Conservation (phyloP, 1,140 invertebrate species). For the Drosophila pectinifera region DNA sequence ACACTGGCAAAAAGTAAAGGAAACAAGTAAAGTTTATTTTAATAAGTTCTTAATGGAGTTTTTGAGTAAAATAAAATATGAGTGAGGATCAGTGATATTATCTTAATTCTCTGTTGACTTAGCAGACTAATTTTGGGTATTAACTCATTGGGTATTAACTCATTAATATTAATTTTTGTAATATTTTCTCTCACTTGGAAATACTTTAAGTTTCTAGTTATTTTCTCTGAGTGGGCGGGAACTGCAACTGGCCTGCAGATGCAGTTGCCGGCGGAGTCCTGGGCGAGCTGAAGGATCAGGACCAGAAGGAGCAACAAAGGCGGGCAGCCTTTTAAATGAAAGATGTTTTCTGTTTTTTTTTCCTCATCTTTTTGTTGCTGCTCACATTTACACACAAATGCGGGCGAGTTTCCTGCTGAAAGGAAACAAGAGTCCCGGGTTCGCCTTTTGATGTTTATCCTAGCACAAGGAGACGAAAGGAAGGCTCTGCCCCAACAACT, state of each 20-base stretch:
- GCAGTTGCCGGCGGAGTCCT: slow-evolving; percentile 20
- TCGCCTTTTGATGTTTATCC: slow-evolving; percentile 69
- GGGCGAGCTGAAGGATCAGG: slow-evolving; percentile 38
- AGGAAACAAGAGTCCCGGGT: slow-evolving; percentile 54
- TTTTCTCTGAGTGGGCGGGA: slow-evolving; percentile 10
- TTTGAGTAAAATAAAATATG: no score
- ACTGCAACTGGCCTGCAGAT: slow-evolving; percentile 29
- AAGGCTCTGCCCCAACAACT: slow-evolving; percentile 30
- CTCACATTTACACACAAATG: slow-evolving; percentile 58
- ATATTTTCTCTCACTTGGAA: no score
- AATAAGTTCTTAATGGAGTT: no score
- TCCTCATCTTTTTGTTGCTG: slow-evolving; percentile 26
- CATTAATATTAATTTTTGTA: no score
- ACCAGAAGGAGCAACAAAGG: slow-evolving; percentile 58
- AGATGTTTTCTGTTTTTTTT: slow-evolving; percentile 63
- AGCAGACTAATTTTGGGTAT: no score
- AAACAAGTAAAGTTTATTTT: no score
- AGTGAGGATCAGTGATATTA: no score
- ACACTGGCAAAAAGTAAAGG: no score
- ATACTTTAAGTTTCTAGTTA: neutral
- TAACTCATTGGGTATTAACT: no score
- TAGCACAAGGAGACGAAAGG: slow-evolving; percentile 40
- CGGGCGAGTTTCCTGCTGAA: slow-evolving; percentile 65
- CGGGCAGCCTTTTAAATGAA: slow-evolving; percentile 58
- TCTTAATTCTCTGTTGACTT: no score